Evolutionary conservation across 2,797 vertebrate genomes (phyloP).

Genomic region (Chloroceryle amazona): DNA sequence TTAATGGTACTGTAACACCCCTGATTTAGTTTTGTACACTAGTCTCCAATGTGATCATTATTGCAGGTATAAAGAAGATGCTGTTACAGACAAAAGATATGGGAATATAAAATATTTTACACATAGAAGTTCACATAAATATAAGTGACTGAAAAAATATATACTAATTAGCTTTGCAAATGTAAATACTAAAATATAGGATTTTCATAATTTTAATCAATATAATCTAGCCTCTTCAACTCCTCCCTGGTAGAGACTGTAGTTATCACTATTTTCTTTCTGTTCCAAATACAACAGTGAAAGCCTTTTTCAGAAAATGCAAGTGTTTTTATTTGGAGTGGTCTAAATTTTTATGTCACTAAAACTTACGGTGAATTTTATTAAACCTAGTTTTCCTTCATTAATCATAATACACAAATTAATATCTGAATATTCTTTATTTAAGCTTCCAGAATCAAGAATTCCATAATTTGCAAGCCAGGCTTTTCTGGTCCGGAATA

Average conservation of each 20-base stretch:
- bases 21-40: background rate
- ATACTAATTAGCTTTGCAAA: background rate
- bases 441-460: conserved; percentile 28
- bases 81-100: background rate
- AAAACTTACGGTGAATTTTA: background rate
- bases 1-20: background rate
- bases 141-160: background rate
- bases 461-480: background rate
- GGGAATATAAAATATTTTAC: background rate
- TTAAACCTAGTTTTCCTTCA: background rate
- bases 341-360: background rate
- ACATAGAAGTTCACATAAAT: background rate
- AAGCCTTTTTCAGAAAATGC: background rate
- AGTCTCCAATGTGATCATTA: background rate
- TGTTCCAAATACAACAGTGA: fast-evolving
- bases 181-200: background rate
- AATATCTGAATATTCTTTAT: background rate
- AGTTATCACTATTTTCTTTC: background rate
- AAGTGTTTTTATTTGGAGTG: background rate
- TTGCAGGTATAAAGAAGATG: background rate
- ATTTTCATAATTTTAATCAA: background rate
- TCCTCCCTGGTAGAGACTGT: background rate
- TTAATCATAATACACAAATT: background rate
- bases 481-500: conserved; percentile 38
- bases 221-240: background rate